Evolutionary conservation across 2,113 vertebrate genomes (phyloP).

Genomic region (Engystomops pustulosus): DNA sequence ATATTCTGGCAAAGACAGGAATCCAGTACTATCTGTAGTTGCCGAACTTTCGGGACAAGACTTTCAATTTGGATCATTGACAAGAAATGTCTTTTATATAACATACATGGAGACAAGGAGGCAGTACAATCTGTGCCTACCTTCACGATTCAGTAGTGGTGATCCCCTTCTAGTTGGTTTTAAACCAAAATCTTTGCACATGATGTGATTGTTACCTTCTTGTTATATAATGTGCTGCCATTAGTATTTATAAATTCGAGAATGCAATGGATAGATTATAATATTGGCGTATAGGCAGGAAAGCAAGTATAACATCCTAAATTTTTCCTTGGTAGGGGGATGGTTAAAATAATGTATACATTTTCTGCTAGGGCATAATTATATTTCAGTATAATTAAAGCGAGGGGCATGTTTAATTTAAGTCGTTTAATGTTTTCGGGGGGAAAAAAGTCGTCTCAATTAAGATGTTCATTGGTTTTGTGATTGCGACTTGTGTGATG

Average conservation of each 20-base stretch:
- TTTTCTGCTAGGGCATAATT: slow-evolving; percentile 40
- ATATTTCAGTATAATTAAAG: slow-evolving; percentile 47
- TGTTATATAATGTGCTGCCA: too few species aligned
- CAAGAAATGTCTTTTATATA: too few species aligned
- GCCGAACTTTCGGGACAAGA: too few species aligned
- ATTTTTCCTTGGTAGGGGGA: slow-evolving; percentile 6
- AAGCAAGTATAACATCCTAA: not conserved
- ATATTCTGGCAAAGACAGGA: too few species aligned
- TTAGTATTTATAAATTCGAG: too few species aligned
- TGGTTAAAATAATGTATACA: slow-evolving; percentile 37
- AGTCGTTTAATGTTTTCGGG: slow-evolving; percentile 38
- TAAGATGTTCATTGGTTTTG: slow-evolving; percentile 41
- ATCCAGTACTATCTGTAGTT: too few species aligned
- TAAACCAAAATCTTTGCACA: too few species aligned
- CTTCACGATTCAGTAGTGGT: too few species aligned
- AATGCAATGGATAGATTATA: not conserved
- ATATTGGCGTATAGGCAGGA: not conserved
- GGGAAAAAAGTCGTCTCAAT: slow-evolving; percentile 8
- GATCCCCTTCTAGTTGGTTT: too few species aligned
- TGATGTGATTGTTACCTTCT: too few species aligned
- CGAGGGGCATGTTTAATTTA: slow-evolving; percentile 25
- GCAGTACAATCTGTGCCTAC: not conserved
- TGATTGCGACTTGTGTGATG: slow-evolving; percentile 41
- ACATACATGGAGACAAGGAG: not conserved
- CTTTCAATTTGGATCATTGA: too few species aligned